Percentiles rank a stretch among this genome's conserved stretches.
Evolutionary conservation across 2,113 vertebrate species (phyloP).

Genomic region (Stomatorhinus ivindoensis): DNA sequence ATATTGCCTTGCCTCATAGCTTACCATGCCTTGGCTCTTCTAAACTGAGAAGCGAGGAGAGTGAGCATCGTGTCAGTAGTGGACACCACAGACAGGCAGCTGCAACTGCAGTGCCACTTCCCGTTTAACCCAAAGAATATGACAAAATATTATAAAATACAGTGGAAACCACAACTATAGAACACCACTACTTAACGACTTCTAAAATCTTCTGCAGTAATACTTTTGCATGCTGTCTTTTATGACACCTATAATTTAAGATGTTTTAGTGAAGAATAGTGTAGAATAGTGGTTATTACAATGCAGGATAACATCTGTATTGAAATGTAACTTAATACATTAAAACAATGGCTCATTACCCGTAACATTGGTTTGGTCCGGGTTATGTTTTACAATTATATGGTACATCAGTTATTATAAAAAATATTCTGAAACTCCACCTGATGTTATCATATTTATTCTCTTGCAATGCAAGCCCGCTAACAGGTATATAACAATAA

Average conservation of each 20-base stretch:
- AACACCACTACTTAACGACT: not conserved
- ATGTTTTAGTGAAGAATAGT: not conserved
- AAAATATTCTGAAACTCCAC: not conserved
- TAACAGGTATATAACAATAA: not conserved
- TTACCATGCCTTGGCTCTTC: not conserved
- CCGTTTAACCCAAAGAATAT: not conserved
- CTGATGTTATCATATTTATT: not conserved
- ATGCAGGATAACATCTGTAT: not conserved
- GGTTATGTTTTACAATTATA: not conserved
- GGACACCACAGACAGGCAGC: not conserved
- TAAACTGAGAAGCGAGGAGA: not conserved
- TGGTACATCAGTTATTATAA: not conserved
- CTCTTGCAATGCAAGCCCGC: not conserved
- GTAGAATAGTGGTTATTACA: not conserved
- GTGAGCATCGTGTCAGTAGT: not conserved
- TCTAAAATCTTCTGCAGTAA: not conserved
- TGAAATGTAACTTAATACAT: not conserved
- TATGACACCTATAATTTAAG: not conserved
- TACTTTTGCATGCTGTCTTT: not conserved
- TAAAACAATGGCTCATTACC: not conserved
- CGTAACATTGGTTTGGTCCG: not conserved
- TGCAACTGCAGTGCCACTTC: not conserved
- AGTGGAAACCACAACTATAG: not conserved
- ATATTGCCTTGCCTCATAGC: not conserved
- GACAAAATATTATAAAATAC: not conserved